A percentile compares a stretch with the other conserved stretches of the same genome.
These are phyloP conservation scores for Drosophila helvetica DNA, from an alignment of 2,888 invertebrate species.

Conservation along the genomic window DNA sequence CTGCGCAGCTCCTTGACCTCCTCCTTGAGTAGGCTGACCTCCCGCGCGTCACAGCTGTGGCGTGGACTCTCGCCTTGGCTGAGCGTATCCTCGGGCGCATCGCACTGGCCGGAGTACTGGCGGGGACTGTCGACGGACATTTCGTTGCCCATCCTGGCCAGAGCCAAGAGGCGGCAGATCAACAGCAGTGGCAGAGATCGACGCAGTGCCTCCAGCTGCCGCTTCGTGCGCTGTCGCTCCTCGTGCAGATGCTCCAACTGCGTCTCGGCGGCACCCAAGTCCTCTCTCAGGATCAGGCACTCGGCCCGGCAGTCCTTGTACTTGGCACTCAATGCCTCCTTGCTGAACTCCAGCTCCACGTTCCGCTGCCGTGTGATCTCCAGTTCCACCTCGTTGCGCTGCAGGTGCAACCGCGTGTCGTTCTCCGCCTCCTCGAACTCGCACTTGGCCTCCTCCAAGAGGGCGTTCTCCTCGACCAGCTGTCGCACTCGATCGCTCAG, in stretches of 20 bases:
- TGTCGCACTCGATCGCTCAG: slow-evolving; percentile 85
- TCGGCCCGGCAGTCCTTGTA: slow-evolving; percentile 84
- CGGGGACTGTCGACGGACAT: slow-evolving; percentile 39
- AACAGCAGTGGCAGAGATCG: slow-evolving; percentile 75
- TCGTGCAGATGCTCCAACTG: slow-evolving; percentile 80
- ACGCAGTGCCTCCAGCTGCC: slow-evolving; percentile 77
- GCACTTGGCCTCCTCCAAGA: slow-evolving; percentile 89
- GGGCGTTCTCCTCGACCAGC: slow-evolving; percentile 87
- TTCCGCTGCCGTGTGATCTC: slow-evolving; percentile 85
- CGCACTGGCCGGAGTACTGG: slow-evolving; percentile 5
- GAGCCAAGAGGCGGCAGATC: slow-evolving; percentile 59
- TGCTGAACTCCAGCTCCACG: slow-evolving; percentile 85
- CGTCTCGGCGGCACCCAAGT: slow-evolving; percentile 80
- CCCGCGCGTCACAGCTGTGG: slow-evolving; percentile 29
- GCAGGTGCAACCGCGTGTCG: slow-evolving; percentile 86
- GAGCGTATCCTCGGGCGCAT: neutral
- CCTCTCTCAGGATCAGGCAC: slow-evolving; percentile 81
- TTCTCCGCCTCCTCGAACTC: slow-evolving; percentile 91
- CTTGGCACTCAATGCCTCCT: slow-evolving; percentile 86
- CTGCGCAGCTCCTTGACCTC: slow-evolving; percentile 79
- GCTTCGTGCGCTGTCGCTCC: slow-evolving; percentile 82
- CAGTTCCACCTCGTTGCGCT: slow-evolving; percentile 87
- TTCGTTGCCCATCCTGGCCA: slow-evolving; percentile 65
- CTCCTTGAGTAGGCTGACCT: slow-evolving; percentile 72
- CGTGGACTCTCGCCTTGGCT: slow-evolving; percentile 2